phyloP scores from a whole-genome alignment of 2,113 vertebrate genomes.

The Dicaeum eximium region DNA sequence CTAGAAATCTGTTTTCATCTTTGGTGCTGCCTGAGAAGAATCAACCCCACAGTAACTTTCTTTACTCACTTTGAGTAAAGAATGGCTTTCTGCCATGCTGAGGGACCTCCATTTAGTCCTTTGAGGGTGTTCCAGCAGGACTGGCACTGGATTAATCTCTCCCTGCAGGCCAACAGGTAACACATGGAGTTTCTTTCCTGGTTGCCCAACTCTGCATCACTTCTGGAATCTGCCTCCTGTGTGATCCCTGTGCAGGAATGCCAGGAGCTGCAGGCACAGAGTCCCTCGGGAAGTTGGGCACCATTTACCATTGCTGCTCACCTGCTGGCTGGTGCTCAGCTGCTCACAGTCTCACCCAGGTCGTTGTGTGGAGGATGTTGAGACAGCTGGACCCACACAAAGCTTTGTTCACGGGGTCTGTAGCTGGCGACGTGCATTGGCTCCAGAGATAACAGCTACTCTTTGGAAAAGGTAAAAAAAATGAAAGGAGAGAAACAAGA shows the following conservation, averaged over 20 bases:
- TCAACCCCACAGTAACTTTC: background rate
- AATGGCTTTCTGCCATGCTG: background rate
- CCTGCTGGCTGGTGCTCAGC: background rate
- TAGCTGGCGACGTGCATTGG: background rate
- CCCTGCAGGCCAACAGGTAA: background rate
- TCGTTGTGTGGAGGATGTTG: background rate
- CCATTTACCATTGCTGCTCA: background rate
- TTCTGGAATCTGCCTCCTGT: background rate
- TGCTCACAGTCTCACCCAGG: background rate
- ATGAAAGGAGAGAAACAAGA: background rate
- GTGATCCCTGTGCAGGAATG: background rate
- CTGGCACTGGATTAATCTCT: background rate
- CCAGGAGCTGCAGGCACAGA: background rate
- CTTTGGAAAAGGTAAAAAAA: background rate
- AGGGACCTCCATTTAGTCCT: background rate
- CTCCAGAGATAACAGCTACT: background rate
- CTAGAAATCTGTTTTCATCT: background rate
- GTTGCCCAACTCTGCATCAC: background rate
- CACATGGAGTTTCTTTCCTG: background rate
- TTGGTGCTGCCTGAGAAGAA: background rate
- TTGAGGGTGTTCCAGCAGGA: background rate
- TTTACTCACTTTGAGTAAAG: background rate
- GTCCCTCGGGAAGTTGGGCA: background rate
- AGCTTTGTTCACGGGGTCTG: background rate
- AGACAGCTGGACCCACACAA: background rate